A percentile compares a stretch with the other conserved stretches of the same genome.
Conservation (phyloP, 2,888 invertebrate species). For the Nephrotoma appendiculata region DNA sequence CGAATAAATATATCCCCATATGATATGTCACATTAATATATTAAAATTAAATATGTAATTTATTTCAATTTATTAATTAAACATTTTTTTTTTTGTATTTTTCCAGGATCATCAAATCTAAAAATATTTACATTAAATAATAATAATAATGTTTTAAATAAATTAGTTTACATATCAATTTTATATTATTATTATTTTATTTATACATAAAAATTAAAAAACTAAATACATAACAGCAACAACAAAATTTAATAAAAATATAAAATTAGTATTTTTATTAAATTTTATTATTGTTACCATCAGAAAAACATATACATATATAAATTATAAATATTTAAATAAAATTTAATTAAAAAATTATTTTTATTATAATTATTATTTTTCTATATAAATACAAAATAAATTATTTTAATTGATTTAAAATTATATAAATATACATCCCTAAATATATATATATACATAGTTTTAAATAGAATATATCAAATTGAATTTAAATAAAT, state of each 20-base stretch:
- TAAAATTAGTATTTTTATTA: not conserved
- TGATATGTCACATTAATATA: not conserved
- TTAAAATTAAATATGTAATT: not conserved
- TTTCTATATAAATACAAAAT: not conserved
- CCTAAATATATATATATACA: not conserved
- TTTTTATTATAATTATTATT: not conserved
- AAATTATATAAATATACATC: not conserved
- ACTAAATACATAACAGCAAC: not conserved
- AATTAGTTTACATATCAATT: constrained; percentile 1
- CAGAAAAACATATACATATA: not conserved
- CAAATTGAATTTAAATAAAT: constrained; percentile 1
- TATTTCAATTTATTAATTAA: not conserved
- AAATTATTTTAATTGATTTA: not conserved
- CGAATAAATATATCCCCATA: not conserved
- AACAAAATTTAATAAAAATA: not conserved
- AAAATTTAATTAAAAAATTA: not conserved
- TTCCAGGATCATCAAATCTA: constrained; percentile 1
- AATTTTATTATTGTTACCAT: not conserved
- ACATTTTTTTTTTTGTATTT: not conserved
- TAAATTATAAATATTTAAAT: not conserved
- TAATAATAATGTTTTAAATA: not conserved
- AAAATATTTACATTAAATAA: not conserved
- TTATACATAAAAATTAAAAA: constrained; percentile 1
- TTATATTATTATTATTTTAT: constrained; percentile 1
- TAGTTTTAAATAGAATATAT: not conserved